Conservation (phyloP, 2,888 invertebrate genomes). For the Tuta absoluta region DNA sequence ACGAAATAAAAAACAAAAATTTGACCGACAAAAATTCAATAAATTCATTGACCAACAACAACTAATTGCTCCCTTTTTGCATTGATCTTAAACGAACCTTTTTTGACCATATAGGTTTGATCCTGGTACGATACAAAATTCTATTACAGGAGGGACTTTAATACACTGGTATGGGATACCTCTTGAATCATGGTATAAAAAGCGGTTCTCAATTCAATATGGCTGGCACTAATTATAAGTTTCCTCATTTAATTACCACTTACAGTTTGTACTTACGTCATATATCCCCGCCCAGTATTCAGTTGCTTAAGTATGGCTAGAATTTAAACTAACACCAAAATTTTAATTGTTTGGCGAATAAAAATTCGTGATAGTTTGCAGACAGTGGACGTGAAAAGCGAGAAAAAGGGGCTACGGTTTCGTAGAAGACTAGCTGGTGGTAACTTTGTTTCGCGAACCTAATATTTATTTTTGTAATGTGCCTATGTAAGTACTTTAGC, state of each 20-base stretch:
- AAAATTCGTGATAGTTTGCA: neutral
- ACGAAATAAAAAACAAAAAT: neutral
- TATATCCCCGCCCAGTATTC: conserved; percentile 65
- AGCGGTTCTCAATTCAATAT: conserved; percentile 20
- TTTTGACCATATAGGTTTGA: neutral
- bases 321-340: neutral
- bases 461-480: too few species aligned
- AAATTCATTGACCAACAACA: neutral
- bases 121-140: neutral
- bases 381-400: neutral
- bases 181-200: conserved; percentile 17
- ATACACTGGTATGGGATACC: neutral
- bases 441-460: too few species aligned
- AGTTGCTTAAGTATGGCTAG: conserved; percentile 48
- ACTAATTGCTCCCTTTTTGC: conserved; percentile 14
- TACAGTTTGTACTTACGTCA: conserved; percentile 67
- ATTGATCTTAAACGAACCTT: neutral
- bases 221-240: conserved; percentile 61
- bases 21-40: conserved; percentile 6
- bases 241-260: conserved; percentile 66
- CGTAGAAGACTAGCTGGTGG: too few species aligned
- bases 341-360: neutral
- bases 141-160: neutral
- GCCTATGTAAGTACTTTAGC: too few species aligned
- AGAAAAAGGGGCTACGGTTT: too few species aligned